These are phyloP conservation scores for Piscicola geometra DNA, from an alignment of 2,888 invertebrate species.

Conservation along the genomic window DNA sequence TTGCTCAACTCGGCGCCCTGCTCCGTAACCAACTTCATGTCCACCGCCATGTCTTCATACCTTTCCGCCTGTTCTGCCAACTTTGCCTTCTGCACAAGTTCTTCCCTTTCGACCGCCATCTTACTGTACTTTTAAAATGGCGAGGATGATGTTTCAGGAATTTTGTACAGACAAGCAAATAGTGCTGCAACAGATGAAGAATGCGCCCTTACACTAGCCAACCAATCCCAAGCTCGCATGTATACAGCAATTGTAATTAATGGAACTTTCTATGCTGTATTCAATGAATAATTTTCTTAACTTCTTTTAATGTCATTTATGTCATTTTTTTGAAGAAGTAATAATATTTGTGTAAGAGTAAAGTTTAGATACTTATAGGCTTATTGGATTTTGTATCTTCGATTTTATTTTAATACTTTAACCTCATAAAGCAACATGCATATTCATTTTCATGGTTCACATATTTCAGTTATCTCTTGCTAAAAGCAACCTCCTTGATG, in stretches of 20 bases:
- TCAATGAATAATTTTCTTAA: not conserved
- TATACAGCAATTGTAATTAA: not conserved
- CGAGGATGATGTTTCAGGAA: not conserved
- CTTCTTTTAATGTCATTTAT: too few species aligned
- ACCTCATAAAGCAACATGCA: too few species aligned
- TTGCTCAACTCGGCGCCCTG: conserved; percentile 88
- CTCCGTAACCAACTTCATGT: conserved; percentile 96
- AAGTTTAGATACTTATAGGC: too few species aligned
- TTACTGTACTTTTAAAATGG: not conserved
- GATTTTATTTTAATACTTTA: too few species aligned
- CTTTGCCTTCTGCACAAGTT: conserved; percentile 37
- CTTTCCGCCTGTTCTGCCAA: conserved; percentile 38
- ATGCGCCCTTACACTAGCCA: conserved; percentile 6
- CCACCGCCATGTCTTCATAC: conserved; percentile 90
- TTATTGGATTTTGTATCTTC: too few species aligned
- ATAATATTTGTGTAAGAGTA: too few species aligned
- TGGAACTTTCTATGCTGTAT: not conserved
- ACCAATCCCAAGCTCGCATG: not conserved
- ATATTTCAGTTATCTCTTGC: too few species aligned
- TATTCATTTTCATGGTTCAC: too few species aligned
- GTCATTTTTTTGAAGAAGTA: too few species aligned
- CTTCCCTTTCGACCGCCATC: conserved; percentile 35
- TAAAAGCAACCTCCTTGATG: too few species aligned
- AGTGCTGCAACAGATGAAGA: conserved; percentile 6
- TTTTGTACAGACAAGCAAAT: not conserved